Percentiles rank a stretch among this genome's conserved stretches.
phyloP scores from a whole-genome alignment of 2,113 vertebrate genomes.

The Xenopus borealis region DNA sequence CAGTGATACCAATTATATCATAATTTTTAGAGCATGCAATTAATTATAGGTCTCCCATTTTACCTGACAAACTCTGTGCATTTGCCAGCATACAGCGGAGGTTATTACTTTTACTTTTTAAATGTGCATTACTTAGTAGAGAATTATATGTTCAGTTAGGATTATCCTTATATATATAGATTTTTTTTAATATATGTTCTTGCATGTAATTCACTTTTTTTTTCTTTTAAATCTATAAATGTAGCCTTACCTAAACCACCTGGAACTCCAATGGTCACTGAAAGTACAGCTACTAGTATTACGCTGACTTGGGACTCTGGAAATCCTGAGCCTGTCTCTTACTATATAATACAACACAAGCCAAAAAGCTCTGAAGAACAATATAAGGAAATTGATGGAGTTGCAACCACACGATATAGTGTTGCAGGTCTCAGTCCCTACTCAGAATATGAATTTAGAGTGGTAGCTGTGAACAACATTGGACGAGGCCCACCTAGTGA shows the following conservation, averaged over 20 bases:
- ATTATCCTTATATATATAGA: too few species aligned
- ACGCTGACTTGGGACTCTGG: constrained; percentile 97
- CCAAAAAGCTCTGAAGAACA: constrained; percentile 87
- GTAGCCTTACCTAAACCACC: constrained; percentile 92
- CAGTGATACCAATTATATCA: too few species aligned
- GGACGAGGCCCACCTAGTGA: constrained; percentile 91
- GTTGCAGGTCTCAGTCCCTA: constrained; percentile 96
- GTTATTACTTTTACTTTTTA: too few species aligned
- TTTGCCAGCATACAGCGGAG: too few species aligned
- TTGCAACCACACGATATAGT: constrained; percentile 95
- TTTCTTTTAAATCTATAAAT: too few species aligned
- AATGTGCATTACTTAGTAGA: too few species aligned
- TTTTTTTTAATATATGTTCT: too few species aligned
- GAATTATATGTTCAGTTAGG: too few species aligned
- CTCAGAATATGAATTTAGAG: constrained; percentile 94
- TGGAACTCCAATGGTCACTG: constrained; percentile 88
- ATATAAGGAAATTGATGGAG: constrained; percentile 96
- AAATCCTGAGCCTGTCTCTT: constrained; percentile 94
- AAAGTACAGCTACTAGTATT: constrained; percentile 96
- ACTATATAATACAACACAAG: constrained; percentile 97
- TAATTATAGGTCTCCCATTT: too few species aligned
- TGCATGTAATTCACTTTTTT: background rate
- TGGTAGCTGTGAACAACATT: constrained; percentile 97
- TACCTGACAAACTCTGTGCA: too few species aligned
- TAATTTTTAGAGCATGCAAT: too few species aligned